phyloP scores from a whole-genome alignment of 2,888 invertebrate species.

The Microctonus aethiopoides region DNA sequence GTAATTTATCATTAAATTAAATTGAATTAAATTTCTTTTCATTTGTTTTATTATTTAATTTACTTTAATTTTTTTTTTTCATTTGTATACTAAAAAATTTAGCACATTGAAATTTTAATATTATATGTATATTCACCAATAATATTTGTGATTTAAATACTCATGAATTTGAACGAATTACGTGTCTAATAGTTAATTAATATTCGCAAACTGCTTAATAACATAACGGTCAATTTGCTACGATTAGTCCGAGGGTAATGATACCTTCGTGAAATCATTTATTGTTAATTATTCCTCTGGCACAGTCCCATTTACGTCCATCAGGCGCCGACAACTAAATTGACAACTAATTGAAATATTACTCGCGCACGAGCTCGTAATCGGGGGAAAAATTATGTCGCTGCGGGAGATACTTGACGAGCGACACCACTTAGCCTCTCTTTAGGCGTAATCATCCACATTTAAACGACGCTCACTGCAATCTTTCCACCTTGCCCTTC shows the following conservation, averaged over 20 bases:
- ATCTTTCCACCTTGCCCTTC: neutral
- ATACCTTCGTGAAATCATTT: slow-evolving; percentile 61
- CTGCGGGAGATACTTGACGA: slow-evolving; percentile 32
- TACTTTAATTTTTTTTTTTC: no score
- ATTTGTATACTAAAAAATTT: no score
- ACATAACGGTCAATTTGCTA: slow-evolving; percentile 63
- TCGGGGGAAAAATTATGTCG: slow-evolving; percentile 54
- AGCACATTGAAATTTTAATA: no score
- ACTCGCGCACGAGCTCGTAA: slow-evolving; percentile 49
- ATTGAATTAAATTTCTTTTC: no score
- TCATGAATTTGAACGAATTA: slow-evolving; percentile 46
- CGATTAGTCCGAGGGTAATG: slow-evolving; percentile 61
- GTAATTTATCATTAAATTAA: neutral
- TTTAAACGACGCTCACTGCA: slow-evolving; percentile 8
- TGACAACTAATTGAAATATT: slow-evolving; percentile 65
- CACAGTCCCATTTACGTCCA: slow-evolving; percentile 44
- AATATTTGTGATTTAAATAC: no score
- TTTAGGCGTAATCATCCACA: slow-evolving; percentile 33
- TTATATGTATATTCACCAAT: no score
- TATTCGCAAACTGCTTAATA: slow-evolving; percentile 60
- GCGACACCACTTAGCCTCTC: slow-evolving; percentile 16
- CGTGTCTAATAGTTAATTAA: slow-evolving; percentile 57
- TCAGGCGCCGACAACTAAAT: slow-evolving; percentile 64
- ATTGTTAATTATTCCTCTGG: slow-evolving; percentile 62
- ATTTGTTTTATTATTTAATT: no score